Percentiles rank a stretch among this genome's conserved stretches.
These are phyloP conservation scores for Eclectus roratus DNA, from an alignment of 2,113 vertebrate species.

Conservation along the genomic window DNA sequence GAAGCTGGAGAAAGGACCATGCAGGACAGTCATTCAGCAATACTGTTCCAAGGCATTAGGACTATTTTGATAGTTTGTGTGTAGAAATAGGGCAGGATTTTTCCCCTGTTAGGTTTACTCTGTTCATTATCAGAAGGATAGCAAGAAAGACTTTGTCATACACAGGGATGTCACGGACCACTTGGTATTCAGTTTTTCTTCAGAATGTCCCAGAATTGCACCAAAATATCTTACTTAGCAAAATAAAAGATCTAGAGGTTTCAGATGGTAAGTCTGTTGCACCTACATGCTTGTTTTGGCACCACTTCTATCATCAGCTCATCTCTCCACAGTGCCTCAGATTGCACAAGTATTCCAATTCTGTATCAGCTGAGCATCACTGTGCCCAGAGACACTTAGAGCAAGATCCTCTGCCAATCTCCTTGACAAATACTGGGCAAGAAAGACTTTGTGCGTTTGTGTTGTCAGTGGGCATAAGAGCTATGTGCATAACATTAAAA, in stretches of 20 bases:
- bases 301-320: neutral
- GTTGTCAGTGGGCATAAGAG: neutral
- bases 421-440: neutral
- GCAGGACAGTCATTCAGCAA: neutral
- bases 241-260: neutral
- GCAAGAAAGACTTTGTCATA: neutral
- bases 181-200: neutral
- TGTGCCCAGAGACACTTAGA: rapidly evolving
- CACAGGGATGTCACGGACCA: neutral
- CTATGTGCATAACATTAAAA: neutral
- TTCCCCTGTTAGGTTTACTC: neutral
- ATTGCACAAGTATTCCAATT: neutral
- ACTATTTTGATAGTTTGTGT: neutral
- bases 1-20: neutral
- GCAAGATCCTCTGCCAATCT: neutral
- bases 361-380: neutral
- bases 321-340: neutral
- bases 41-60: neutral
- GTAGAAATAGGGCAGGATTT: neutral
- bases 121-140: neutral
- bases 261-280: neutral
- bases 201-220: neutral
- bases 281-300: neutral
- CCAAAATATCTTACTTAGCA: neutral
- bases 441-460: neutral